These are phyloP conservation scores for Caenorhabditis sp. DNA, from an alignment of 2,888 invertebrate genomes.

Conservation along the genomic window DNA sequence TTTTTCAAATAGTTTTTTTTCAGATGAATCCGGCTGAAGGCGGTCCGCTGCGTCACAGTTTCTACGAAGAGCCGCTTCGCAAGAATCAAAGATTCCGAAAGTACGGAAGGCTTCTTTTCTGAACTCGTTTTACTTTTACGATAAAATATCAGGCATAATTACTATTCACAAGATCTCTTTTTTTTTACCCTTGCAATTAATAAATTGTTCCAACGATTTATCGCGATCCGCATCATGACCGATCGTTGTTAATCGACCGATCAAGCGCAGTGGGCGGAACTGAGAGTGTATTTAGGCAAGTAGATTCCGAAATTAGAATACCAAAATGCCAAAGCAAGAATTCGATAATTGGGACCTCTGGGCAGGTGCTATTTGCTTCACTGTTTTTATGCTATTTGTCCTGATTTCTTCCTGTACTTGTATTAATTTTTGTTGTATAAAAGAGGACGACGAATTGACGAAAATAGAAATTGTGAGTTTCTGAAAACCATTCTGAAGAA, in stretches of 20 bases:
- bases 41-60: conserved; percentile 14
- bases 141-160: not conserved
- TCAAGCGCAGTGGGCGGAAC: conserved; percentile 31
- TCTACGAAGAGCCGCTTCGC: conserved; percentile 45
- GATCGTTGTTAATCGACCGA: conserved; percentile 42
- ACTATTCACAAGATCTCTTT: not conserved
- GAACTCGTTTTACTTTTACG: not conserved
- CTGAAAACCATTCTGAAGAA: not conserved
- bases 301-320: conserved; percentile 7
- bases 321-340: conserved; percentile 57
- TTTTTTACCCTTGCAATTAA: not conserved
- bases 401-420: conserved; percentile 36
- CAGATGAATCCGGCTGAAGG: conserved; percentile 27
- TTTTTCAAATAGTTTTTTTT: not conserved
- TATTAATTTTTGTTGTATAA: conserved; percentile 36
- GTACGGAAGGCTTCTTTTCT: conserved; percentile 45
- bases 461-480: conserved; percentile 62
- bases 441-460: conserved; percentile 54
- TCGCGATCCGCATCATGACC: conserved; percentile 35
- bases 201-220: conserved; percentile 24
- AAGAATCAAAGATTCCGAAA: conserved; percentile 42
- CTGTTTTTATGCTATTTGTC: conserved; percentile 30
- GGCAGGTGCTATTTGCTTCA: conserved; percentile 46
- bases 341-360: conserved; percentile 54
- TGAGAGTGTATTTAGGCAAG: not conserved